These are phyloP conservation scores for Amblyornis subalaris DNA, from an alignment of 2,113 vertebrate genomes.

Conservation along the genomic window DNA sequence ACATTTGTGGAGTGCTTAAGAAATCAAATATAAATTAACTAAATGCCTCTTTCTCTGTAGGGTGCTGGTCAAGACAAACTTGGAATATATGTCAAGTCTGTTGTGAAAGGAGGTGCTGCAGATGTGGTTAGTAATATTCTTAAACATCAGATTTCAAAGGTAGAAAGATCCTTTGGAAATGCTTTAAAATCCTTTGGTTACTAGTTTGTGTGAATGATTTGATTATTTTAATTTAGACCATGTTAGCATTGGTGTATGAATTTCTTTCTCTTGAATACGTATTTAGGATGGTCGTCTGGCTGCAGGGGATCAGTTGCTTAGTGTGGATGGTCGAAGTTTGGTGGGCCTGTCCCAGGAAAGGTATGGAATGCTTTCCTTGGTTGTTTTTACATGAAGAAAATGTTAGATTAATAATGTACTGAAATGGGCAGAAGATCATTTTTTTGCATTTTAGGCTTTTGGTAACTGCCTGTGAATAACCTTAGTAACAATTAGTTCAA, in stretches of 20 bases:
- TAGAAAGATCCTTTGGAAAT: neutral
- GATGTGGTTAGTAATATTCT: constrained; percentile 82
- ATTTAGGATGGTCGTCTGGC: constrained; percentile 90
- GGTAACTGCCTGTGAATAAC: neutral
- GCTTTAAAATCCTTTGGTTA: neutral
- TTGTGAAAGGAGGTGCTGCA: constrained; percentile 95
- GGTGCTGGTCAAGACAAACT: constrained; percentile 97
- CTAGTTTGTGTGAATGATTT: neutral
- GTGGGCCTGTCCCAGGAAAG: constrained; percentile 97
- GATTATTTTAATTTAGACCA: neutral
- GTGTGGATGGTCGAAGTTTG: constrained; percentile 93
- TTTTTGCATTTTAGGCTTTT: neutral
- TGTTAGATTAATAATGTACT: neutral
- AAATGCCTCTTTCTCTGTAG: constrained; percentile 63
- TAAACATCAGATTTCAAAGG: neutral
- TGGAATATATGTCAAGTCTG: constrained; percentile 97
- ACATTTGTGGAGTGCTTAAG: neutral
- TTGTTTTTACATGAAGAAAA: neutral
- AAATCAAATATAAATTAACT: neutral
- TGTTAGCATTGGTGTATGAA: neutral
- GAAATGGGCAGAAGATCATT: neutral
- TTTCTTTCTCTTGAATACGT: neutral
- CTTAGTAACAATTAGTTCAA: neutral
- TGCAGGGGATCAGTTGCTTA: constrained; percentile 93
- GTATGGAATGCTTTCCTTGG: constrained; percentile 46